phyloP scores from a whole-genome alignment of 2,113 vertebrate species.

The pig (Sus scrofa) region T2T-Sscrofa CM000826.6:93342001-93342500 shows the following conservation, averaged over 20 bases:
- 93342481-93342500: background rate
- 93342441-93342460: background rate
- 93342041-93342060: background rate
- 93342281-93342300: background rate
- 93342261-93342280: background rate
- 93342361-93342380: background rate
- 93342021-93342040: background rate
- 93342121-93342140: too few relatives aligned
- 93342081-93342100: background rate
- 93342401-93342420: background rate
- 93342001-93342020: constrained; percentile 20
- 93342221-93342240: too few relatives aligned
- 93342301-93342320: background rate
- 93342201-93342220: too few relatives aligned
- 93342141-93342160: too few relatives aligned
- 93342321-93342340: background rate
- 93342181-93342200: too few relatives aligned
- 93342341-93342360: background rate
- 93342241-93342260: background rate
- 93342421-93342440: background rate
- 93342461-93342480: background rate
- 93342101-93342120: background rate
- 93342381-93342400: background rate
- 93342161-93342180: too few relatives aligned
- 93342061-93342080: background rate